Evolutionary conservation across 2,888 invertebrate species (phyloP).

Genomic region (Amorpha juglandis): DNA sequence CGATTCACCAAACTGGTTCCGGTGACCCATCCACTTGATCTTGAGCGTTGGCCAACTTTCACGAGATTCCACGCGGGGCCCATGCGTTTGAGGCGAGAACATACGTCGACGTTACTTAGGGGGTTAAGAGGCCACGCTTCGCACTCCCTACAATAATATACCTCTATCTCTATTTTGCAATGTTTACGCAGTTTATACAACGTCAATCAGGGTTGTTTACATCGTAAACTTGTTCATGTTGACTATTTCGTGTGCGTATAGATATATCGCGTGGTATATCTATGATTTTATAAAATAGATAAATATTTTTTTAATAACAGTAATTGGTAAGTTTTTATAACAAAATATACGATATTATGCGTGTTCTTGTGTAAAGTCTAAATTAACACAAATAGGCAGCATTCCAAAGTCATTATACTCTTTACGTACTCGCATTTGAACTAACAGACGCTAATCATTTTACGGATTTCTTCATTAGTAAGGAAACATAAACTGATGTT

Average conservation of each 20-base stretch:
- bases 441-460: slow-evolving; percentile 13
- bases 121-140: slow-evolving; percentile 6
- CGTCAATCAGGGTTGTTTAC: neutral
- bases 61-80: slow-evolving; percentile 75
- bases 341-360: neutral
- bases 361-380: neutral
- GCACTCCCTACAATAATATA: neutral
- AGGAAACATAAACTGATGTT: slow-evolving; percentile 12
- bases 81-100: slow-evolving; percentile 51
- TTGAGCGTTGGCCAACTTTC: slow-evolving; percentile 79
- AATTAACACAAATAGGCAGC: neutral
- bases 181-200: neutral
- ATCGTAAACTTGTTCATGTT: neutral
- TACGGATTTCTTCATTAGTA: slow-evolving; percentile 17
- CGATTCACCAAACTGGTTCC: slow-evolving; percentile 53
- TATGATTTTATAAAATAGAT: too few species aligned
- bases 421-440: slow-evolving; percentile 2
- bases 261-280: too few species aligned
- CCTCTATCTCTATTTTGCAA: slow-evolving; percentile 1
- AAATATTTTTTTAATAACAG: too few species aligned
- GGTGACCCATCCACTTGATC: slow-evolving; percentile 73
- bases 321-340: too few species aligned
- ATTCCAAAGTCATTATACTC: slow-evolving; percentile 1
- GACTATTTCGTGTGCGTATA: neutral
- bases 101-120: slow-evolving; percentile 44